Conservation (phyloP, 2,113 vertebrate species). For the Ophthalmolycus amberensis region DNA sequence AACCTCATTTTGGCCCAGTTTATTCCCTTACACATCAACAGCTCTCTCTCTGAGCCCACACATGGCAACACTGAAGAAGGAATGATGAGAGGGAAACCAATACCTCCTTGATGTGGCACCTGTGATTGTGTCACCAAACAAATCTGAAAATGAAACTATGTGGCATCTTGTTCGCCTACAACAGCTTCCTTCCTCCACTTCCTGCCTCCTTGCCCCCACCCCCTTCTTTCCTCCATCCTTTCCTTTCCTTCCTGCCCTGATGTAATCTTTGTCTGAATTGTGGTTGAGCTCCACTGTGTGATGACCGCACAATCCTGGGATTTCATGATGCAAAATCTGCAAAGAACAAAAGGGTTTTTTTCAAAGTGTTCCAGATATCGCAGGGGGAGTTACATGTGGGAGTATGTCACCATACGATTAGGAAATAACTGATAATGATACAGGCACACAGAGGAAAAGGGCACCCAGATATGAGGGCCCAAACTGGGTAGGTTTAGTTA, state of each 20-base stretch:
- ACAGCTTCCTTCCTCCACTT: constrained; percentile 41
- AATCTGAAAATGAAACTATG: constrained; percentile 18
- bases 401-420: constrained; percentile 15
- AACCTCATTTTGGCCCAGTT: constrained; percentile 32
- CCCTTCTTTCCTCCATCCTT: constrained; percentile 17
- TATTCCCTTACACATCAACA: constrained; percentile 33
- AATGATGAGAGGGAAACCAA: constrained; percentile 35
- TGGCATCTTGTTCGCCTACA: background rate
- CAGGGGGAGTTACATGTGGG: constrained; percentile 2
- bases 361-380: background rate
- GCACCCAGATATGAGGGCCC: constrained; percentile 25
- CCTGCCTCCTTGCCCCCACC: background rate
- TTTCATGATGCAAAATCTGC: constrained; percentile 60
- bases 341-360: constrained; percentile 60
- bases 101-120: constrained; percentile 49
- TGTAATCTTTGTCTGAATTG: constrained; percentile 14
- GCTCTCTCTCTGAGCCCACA: constrained; percentile 33
- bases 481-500: constrained; percentile 30
- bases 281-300: background rate
- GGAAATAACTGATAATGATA: constrained; percentile 20
- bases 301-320: constrained; percentile 48
- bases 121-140: constrained; percentile 29
- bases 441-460: constrained; percentile 39
- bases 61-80: background rate
- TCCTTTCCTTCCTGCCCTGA: constrained; percentile 34